Conservation (phyloP, 2,113 vertebrate species). For the Petromus typicus region DNA sequence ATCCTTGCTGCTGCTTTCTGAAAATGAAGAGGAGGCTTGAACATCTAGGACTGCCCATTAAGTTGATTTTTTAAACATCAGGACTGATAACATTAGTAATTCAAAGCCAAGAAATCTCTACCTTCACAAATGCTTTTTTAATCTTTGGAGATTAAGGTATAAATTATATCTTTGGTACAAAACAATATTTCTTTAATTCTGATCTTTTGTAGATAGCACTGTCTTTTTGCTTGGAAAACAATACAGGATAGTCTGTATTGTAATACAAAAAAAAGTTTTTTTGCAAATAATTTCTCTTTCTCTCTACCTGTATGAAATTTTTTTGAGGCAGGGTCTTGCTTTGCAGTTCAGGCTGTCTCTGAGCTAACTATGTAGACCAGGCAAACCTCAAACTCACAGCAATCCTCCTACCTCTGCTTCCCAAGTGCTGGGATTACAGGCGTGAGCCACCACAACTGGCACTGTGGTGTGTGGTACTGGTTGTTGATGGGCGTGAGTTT, state of each 20-base stretch:
- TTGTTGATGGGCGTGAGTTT: no score
- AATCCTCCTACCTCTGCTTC: no score
- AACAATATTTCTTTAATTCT: constrained; percentile 67
- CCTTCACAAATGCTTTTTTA: constrained; percentile 64
- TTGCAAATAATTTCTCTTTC: neutral
- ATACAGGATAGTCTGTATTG: neutral
- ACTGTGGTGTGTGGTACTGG: no score
- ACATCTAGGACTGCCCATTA: constrained; percentile 64
- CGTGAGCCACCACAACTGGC: no score
- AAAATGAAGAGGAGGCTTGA: constrained; percentile 60
- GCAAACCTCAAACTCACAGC: no score
- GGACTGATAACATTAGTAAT: constrained; percentile 75
- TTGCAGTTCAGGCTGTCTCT: no score
- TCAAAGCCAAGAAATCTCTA: constrained; percentile 68
- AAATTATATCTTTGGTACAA: constrained; percentile 71
- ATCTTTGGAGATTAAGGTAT: constrained; percentile 60
- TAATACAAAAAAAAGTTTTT: neutral
- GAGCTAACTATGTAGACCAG: no score
- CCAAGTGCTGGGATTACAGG: no score
- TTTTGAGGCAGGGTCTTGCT: no score
- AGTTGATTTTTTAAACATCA: constrained; percentile 77
- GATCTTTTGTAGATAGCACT: constrained; percentile 41
- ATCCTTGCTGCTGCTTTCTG: constrained; percentile 33
- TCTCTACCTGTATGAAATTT: neutral
- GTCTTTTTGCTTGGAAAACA: neutral